Conservation (phyloP, 2,888 invertebrate genomes). For the Therioaphis trifolii region DNA sequence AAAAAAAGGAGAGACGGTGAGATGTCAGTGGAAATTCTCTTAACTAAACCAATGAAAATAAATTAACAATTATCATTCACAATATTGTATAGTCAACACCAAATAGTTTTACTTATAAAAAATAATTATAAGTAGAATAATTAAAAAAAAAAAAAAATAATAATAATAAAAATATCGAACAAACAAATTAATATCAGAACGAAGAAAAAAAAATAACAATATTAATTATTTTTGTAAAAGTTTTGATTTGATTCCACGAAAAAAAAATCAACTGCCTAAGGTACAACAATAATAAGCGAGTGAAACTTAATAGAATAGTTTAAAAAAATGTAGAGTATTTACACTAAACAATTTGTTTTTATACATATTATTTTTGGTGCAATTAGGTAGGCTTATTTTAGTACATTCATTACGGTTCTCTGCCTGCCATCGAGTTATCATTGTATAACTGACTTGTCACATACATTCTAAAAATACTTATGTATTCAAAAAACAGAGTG, state of each 20-base stretch:
- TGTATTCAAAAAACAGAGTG: not conserved
- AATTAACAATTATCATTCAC: slow-evolving; percentile 58
- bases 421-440: not conserved
- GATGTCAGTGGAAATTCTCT: slow-evolving; percentile 59
- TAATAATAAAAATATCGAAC: slow-evolving; percentile 50
- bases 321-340: slow-evolving; percentile 55
- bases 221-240: slow-evolving; percentile 47
- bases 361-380: slow-evolving; percentile 60
- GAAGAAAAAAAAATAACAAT: slow-evolving; percentile 56
- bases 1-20: slow-evolving; percentile 58
- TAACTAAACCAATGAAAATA: slow-evolving; percentile 57
- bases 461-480: not conserved
- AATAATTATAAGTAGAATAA: slow-evolving; percentile 40
- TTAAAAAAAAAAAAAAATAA: slow-evolving; percentile 44
- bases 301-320: slow-evolving; percentile 62
- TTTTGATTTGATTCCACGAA: slow-evolving; percentile 58
- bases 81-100: slow-evolving; percentile 59
- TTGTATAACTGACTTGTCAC: slow-evolving; percentile 24
- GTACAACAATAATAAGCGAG: slow-evolving; percentile 61
- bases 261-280: slow-evolving; percentile 60
- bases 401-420: slow-evolving; percentile 54
- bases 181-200: slow-evolving; percentile 58
- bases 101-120: slow-evolving; percentile 54
- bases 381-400: slow-evolving; percentile 60
- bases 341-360: slow-evolving; percentile 58